Evolutionary conservation across 2,888 invertebrate genomes (phyloP).

Genomic region (Mesopsocus fuscifrons): DNA sequence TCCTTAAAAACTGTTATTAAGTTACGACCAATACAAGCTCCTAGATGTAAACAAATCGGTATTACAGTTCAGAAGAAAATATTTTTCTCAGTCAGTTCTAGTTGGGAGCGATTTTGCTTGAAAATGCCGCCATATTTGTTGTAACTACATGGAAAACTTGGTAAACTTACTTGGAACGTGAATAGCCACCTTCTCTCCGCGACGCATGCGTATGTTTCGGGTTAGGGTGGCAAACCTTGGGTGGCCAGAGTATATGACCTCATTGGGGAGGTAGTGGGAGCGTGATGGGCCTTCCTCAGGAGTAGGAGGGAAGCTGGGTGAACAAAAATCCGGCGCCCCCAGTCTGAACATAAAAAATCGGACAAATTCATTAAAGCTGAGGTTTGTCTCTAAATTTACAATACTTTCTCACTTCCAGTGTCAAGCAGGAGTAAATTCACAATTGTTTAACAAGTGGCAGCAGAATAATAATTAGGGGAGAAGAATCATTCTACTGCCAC

Average conservation of each 20-base stretch:
- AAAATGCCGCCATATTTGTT: no score
- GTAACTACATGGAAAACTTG: no score
- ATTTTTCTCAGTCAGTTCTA: no score
- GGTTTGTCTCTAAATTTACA: no score
- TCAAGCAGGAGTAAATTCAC: no score
- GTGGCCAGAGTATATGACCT: conserved; percentile 86
- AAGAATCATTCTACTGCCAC: no score
- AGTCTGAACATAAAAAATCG: conserved; percentile 37
- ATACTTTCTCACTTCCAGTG: no score
- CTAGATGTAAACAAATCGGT: conserved; percentile 3
- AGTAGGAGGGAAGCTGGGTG: conserved; percentile 53
- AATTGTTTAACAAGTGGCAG: no score
- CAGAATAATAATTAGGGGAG: no score
- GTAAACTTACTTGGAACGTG: conserved; percentile 85
- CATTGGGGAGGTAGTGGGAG: conserved; percentile 86
- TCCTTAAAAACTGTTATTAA: conserved; percentile 64
- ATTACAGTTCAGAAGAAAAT: not conserved
- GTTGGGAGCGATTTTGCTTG: no score
- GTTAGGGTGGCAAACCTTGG: conserved; percentile 88
- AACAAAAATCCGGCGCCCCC: conserved; percentile 76
- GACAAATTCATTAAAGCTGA: no score
- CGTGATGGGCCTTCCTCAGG: conserved; percentile 54
- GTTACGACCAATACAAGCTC: no score
- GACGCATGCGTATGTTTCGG: conserved; percentile 72
- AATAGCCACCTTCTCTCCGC: conserved; percentile 90